phyloP scores from a whole-genome alignment of 2,888 invertebrate genomes.

The Ecliptopera silaceata region DNA sequence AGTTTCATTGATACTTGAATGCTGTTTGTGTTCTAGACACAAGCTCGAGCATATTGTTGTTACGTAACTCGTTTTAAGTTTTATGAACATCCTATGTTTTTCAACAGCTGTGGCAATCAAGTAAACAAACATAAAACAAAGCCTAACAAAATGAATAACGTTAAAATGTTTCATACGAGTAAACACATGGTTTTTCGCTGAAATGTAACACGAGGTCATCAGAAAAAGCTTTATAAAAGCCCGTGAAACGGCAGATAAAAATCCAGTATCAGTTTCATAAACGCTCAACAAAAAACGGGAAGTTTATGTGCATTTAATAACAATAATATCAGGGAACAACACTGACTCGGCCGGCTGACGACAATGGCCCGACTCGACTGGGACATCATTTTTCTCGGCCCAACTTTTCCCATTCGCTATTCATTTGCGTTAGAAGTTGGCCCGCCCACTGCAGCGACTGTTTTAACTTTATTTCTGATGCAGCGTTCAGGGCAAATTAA shows the following conservation, averaged over 20 bases:
- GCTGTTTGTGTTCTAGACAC: conserved; percentile 19
- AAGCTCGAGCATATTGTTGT: conserved; percentile 1
- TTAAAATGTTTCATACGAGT: neutral
- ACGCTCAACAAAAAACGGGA: conserved; percentile 24
- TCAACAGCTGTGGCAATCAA: neutral
- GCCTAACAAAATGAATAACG: neutral
- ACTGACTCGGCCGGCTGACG: conserved; percentile 53
- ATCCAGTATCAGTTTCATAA: conserved; percentile 19
- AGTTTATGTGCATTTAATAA: conserved; percentile 67
- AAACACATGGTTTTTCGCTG: neutral
- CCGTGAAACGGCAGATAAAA: conserved; percentile 3
- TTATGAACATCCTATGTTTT: neutral
- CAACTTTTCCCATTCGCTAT: conserved; percentile 83
- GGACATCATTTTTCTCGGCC: conserved; percentile 80
- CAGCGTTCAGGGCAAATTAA: conserved; percentile 83
- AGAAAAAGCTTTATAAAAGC: conserved; percentile 14
- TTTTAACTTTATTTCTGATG: conserved; percentile 83
- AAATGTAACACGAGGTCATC: neutral
- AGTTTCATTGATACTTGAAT: conserved; percentile 46
- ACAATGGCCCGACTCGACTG: conserved; percentile 68
- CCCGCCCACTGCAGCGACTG: conserved; percentile 79
- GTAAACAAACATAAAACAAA: neutral
- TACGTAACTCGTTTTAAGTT: conserved; percentile 4
- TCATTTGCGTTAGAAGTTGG: conserved; percentile 83
- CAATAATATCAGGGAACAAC: conserved; percentile 70